phyloP scores from a whole-genome alignment of 2,113 vertebrate species.

The Cephalopholis sonnerati region DNA sequence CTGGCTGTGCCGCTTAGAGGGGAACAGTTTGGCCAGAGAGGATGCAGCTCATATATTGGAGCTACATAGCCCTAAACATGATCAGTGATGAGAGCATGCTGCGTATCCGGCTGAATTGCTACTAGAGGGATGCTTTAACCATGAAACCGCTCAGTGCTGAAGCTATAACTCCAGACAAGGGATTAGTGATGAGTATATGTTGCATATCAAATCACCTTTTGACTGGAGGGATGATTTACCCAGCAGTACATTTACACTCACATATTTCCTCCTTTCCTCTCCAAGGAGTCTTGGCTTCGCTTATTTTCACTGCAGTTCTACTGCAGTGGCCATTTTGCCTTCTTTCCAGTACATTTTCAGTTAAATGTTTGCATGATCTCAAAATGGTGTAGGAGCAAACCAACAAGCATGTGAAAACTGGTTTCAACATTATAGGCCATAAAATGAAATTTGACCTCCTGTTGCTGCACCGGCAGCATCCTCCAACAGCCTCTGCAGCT shows the following conservation, averaged over 20 bases:
- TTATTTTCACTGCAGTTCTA: background rate
- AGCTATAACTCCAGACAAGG: slow-evolving; percentile 54
- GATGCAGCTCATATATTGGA: slow-evolving; percentile 53
- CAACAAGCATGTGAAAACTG: background rate
- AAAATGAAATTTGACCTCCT: background rate
- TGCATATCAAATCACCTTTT: slow-evolving; percentile 70
- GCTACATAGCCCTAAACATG: slow-evolving; percentile 48
- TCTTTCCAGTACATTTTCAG: background rate
- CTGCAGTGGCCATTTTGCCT: slow-evolving; percentile 32
- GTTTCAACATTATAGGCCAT: background rate
- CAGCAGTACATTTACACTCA: slow-evolving; percentile 21
- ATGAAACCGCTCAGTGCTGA: slow-evolving; percentile 47
- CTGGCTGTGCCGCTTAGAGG: slow-evolving; percentile 37
- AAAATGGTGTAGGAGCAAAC: slow-evolving; percentile 12
- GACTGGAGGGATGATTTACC: slow-evolving; percentile 50
- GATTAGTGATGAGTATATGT: slow-evolving; percentile 62
- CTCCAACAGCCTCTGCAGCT: background rate
- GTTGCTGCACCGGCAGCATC: background rate
- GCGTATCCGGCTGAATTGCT: slow-evolving; percentile 50
- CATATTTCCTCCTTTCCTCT: slow-evolving; percentile 19
- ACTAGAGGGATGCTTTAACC: slow-evolving; percentile 59
- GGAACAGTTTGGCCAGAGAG: slow-evolving; percentile 33
- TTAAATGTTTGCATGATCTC: background rate
- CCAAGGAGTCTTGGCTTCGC: background rate
- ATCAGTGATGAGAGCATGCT: slow-evolving; percentile 49